phyloP scores from a whole-genome alignment of 2,888 invertebrate species.

The Chromoteleia sp. region DNA sequence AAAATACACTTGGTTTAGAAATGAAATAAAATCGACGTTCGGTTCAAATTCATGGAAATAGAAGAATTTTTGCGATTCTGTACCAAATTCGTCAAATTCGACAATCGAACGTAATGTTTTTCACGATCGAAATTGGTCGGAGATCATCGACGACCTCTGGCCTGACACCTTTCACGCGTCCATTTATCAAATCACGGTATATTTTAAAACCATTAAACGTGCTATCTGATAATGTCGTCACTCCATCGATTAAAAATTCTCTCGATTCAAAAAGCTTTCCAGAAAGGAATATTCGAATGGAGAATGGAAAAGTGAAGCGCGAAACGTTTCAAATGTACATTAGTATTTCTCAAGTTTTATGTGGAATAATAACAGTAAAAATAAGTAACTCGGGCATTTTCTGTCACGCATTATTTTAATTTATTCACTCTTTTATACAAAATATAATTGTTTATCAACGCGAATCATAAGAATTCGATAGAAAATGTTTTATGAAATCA shows the following conservation, averaged over 20 bases:
- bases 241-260: conserved; percentile 55
- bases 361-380: not conserved
- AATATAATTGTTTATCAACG: no score
- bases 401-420: no score
- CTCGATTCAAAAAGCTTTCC: conserved; percentile 47
- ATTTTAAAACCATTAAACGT: conserved; percentile 45
- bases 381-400: no score
- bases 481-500: no score
- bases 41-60: not conserved
- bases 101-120: conserved; percentile 13
- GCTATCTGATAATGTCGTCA: conserved; percentile 55
- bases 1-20: no score
- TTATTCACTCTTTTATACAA: not conserved
- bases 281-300: conserved; percentile 39
- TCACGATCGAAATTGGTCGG: conserved; percentile 1
- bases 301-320: conserved; percentile 37
- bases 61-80: not conserved
- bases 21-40: not conserved
- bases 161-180: conserved; percentile 10
- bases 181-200: conserved; percentile 54
- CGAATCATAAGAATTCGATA: no score
- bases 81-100: conserved; percentile 7
- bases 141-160: conserved; percentile 24
- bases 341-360: conserved; percentile 2
- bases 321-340: conserved; percentile 28